Percentiles rank a stretch among this genome's conserved stretches.
These are phyloP conservation scores for Silurus meridionalis DNA, from an alignment of 2,113 vertebrate genomes.

Conservation along the genomic window DNA sequence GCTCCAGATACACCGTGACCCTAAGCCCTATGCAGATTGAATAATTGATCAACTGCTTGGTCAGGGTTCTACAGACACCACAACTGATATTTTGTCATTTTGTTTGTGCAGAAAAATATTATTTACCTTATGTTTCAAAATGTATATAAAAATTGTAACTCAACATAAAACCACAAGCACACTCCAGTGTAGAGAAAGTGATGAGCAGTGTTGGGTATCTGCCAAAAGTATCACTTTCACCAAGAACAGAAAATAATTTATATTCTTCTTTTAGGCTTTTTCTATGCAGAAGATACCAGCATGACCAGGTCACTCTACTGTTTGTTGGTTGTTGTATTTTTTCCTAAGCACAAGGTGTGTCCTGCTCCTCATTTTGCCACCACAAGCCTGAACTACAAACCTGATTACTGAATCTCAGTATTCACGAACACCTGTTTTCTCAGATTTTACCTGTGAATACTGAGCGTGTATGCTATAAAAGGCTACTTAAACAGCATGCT, in stretches of 20 bases:
- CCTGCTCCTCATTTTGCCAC: slow-evolving; percentile 15
- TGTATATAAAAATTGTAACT: too few relatives aligned
- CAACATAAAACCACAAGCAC: not conserved
- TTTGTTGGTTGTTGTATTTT: not conserved
- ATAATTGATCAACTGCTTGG: not conserved
- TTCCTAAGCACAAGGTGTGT: not conserved
- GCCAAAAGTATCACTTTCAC: not conserved
- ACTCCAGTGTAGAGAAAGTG: not conserved
- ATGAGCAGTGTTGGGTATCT: not conserved
- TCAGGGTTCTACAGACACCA: not conserved
- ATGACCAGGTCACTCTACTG: not conserved
- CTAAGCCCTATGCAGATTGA: not conserved
- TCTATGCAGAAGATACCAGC: not conserved
- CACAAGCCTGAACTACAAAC: slow-evolving; percentile 27
- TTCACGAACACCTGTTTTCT: slow-evolving; percentile 32
- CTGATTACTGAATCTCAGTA: slow-evolving; percentile 50
- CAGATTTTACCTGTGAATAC: not conserved
- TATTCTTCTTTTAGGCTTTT: not conserved
- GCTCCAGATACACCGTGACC: too few relatives aligned
- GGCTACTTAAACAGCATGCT: slow-evolving; percentile 11
- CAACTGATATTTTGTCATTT: too few relatives aligned
- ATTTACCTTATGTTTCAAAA: too few relatives aligned
- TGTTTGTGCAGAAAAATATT: too few relatives aligned
- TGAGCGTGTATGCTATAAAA: slow-evolving; percentile 14
- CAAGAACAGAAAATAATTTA: not conserved